Conservation (phyloP, 2,888 invertebrate genomes). For the Heteromurus nitidus region DNA sequence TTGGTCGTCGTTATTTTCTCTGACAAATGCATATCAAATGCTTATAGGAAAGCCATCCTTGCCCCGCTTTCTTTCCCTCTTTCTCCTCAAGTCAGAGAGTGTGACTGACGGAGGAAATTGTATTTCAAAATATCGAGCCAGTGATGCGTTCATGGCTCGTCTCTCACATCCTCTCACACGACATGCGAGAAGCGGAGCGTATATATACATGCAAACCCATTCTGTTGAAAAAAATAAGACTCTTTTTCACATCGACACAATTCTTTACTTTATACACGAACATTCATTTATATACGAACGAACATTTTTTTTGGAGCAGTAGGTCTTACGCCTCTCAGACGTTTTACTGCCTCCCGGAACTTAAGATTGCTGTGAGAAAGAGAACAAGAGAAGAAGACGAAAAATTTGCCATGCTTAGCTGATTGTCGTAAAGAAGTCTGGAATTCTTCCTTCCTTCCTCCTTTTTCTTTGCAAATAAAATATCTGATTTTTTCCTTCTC, state of each 20-base stretch:
- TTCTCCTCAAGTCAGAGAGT: conserved; percentile 38
- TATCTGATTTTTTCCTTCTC: conserved; percentile 7
- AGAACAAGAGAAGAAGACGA: not conserved
- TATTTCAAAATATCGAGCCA: conserved; percentile 70
- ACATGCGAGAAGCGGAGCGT: too few species aligned
- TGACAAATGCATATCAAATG: conserved; percentile 3
- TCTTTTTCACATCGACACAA: too few species aligned
- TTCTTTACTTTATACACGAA: too few species aligned
- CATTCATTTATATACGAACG: too few species aligned
- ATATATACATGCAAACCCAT: too few species aligned
- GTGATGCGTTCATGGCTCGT: conserved; percentile 67
- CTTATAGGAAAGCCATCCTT: not conserved
- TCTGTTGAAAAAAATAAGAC: conserved; percentile 14
- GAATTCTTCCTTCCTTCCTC: conserved; percentile 8
- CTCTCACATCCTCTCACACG: conserved; percentile 18
- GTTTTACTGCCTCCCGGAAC: conserved; percentile 15
- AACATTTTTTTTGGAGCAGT: too few species aligned
- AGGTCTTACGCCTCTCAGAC: too few species aligned
- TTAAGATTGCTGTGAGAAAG: conserved; percentile 5
- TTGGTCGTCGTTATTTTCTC: not conserved
- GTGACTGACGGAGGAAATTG: conserved; percentile 72
- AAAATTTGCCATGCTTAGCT: conserved; percentile 14
- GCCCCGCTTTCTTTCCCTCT: conserved; percentile 3
- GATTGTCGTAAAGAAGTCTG: conserved; percentile 12
- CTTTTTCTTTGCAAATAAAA: not conserved